Conservation (phyloP, 2,797 vertebrate species). For the Liasis olivaceus region DNA sequence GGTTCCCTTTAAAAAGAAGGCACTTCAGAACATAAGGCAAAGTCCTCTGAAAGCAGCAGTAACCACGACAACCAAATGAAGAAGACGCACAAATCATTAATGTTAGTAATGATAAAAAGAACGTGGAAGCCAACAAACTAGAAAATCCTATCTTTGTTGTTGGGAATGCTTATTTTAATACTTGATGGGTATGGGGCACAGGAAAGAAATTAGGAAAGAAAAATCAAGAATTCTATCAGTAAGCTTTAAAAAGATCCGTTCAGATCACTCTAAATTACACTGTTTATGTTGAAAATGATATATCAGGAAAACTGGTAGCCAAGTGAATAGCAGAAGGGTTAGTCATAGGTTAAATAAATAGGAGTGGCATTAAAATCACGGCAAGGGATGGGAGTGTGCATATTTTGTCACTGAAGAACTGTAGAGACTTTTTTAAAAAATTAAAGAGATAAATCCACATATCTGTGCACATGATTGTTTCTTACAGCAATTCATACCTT, state of each 20-base stretch:
- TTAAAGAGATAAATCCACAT: not conserved
- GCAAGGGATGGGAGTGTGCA: not conserved
- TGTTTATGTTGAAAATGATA: not conserved
- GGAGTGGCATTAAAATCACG: not conserved
- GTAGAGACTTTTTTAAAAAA: not conserved
- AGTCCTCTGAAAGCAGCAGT: not conserved
- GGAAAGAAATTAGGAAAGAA: not conserved
- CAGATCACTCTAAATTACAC: not conserved
- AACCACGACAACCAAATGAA: not conserved
- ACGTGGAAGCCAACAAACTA: not conserved
- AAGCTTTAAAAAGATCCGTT: not conserved
- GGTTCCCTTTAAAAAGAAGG: not conserved
- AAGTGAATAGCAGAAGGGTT: conserved; percentile 24
- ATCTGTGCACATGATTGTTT: not conserved
- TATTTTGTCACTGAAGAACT: not conserved
- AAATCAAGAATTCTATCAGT: not conserved
- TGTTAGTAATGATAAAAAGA: not conserved
- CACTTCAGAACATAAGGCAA: not conserved
- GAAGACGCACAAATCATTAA: not conserved
- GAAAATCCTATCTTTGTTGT: not conserved
- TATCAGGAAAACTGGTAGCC: not conserved
- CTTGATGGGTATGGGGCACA: no score
- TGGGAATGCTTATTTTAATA: not conserved
- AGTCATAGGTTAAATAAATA: conserved; percentile 34
- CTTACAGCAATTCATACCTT: not conserved